phyloP scores from a whole-genome alignment of 2,113 vertebrate species.

The Pelecanoides urinatrix region DNA sequence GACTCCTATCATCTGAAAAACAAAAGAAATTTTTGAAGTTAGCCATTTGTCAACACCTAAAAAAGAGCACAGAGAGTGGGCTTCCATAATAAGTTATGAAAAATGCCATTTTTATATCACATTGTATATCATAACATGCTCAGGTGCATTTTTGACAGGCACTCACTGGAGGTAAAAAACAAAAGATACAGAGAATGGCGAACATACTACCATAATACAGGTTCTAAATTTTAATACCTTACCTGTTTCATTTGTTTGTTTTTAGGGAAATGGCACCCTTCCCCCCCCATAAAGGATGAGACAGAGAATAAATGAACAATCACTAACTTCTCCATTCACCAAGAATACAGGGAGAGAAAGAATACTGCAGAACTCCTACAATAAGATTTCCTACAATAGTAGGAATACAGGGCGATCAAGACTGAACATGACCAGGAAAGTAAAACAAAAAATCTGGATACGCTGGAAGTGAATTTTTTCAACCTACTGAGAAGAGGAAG shows the following conservation, averaged over 20 bases:
- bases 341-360: neutral
- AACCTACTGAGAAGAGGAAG: neutral
- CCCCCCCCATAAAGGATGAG: neutral
- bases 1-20: conserved; percentile 84
- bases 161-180: neutral
- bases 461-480: neutral
- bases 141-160: neutral
- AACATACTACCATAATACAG: neutral
- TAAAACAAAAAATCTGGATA: neutral
- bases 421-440: neutral
- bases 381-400: neutral
- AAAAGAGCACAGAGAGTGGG: neutral
- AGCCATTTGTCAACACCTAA: neutral
- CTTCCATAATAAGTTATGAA: neutral
- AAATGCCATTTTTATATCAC: neutral
- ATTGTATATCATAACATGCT: neutral
- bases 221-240: neutral
- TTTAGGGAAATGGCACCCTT: neutral
- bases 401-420: neutral
- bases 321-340: neutral
- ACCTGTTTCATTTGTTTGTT: neutral
- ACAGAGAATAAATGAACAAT: neutral
- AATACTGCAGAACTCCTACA: neutral
- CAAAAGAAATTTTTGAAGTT: conserved; percentile 28
- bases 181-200: neutral